Base-by-base conservation (phyloP, 1,140 invertebrate species). In the Polypedilum pembai region DNA sequence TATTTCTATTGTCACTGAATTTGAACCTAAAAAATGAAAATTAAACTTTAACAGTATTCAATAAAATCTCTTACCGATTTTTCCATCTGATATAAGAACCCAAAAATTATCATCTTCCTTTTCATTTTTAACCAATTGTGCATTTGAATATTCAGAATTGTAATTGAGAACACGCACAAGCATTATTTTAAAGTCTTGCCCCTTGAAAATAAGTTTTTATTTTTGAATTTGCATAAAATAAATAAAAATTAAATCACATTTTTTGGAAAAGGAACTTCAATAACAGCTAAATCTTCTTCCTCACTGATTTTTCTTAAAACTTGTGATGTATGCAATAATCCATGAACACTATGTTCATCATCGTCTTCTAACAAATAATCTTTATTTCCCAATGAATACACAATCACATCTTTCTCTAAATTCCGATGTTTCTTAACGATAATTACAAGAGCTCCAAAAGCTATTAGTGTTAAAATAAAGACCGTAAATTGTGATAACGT, bases 51-150 rank as follows among this genome's bases (percentile, higher is more conserved):
- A 20, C 18, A 17, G 5, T 66, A 8, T 66, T 66, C n/a, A n/a
- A 3, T 66, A 8, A 66, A 18, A n/a, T 66, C 1, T 18, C 15
- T 12, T 69, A 21, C 65, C 65, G 3, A 69, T 21, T 69, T 8
- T 7, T 10, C 65, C 65, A 20, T 69, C 20, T 10, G 65, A 69
- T 69, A 69, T 69, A 1, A 69, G 17, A 20, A 21, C 65, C 17
- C 20, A 69, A 69, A 69, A 69, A 20, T 18, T 69, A 10, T 69
- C 65, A 21, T 69, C 65, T 69, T 69, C 65, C 18, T 69, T 69
- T 20, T 69, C 65, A 20, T 18, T 21, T 18, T 21, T 7, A 2
- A 69, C 2, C 17, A 69, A 69, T 20, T 69, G 5, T 7, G 15
- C 65, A 21, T 69, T 69, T 20, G 65, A 18, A 18, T 69, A 69